phyloP scores from a whole-genome alignment of 1,140 invertebrate genomes.

The Propsilocerus akamusi region DNA sequence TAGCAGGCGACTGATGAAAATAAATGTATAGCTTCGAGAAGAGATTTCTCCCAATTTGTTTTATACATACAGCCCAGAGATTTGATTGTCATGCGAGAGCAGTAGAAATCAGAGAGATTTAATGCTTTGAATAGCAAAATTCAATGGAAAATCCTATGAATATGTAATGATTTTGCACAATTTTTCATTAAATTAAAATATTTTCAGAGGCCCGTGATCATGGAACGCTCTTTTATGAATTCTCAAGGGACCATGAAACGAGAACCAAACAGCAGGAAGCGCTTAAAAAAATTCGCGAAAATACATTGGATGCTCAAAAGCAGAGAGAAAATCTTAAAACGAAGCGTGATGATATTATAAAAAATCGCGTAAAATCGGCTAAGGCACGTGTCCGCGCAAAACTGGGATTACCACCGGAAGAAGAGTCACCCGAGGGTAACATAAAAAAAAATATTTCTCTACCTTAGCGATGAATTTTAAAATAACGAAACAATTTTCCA shows the following conservation, averaged over 20 bases:
- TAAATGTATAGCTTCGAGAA: too few species aligned
- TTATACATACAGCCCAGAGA: too few species aligned
- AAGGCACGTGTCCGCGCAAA: conserved; percentile 54
- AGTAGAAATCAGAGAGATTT: too few species aligned
- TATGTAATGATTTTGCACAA: too few species aligned
- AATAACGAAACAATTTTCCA: not conserved
- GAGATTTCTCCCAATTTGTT: too few species aligned
- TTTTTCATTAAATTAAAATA: not conserved
- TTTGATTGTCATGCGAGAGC: too few species aligned
- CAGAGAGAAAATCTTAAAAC: conserved; percentile 39
- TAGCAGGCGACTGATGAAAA: too few species aligned
- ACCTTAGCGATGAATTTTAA: conserved; percentile 5
- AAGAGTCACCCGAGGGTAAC: conserved; percentile 27
- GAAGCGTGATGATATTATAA: conserved; percentile 46
- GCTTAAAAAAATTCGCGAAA: conserved; percentile 43
- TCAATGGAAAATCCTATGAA: too few species aligned
- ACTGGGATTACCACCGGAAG: conserved; percentile 50
- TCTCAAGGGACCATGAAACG: conserved; percentile 64
- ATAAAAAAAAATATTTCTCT: conserved; percentile 9
- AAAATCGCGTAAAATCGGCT: conserved; percentile 57
- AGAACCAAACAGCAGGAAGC: conserved; percentile 57
- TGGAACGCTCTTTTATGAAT: conserved; percentile 75
- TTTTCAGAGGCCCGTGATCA: conserved; percentile 73
- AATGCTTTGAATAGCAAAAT: too few species aligned
- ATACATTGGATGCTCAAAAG: conserved; percentile 48